Conservation (phyloP, 2,888 invertebrate species). For the Elmis aenea region DNA sequence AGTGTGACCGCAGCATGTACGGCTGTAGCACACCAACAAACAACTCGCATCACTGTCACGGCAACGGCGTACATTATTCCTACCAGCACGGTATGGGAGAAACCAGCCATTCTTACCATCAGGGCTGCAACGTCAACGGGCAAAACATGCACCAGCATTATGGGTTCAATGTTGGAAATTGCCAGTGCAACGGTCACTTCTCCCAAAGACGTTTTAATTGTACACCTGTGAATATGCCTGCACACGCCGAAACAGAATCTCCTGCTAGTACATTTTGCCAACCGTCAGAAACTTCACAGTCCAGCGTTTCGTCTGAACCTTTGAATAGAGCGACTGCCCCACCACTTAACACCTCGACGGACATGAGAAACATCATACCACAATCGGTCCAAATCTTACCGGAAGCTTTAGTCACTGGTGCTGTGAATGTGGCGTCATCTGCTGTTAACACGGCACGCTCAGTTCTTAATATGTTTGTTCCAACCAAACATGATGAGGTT, state of each 20-base stretch:
- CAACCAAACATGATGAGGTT: slow-evolving; percentile 10
- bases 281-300: too few species aligned
- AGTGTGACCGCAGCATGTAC: not conserved
- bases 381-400: slow-evolving; percentile 39
- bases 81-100: not conserved
- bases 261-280: too few species aligned
- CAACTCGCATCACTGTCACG: too few species aligned
- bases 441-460: slow-evolving; percentile 46
- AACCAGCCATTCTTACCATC: not conserved
- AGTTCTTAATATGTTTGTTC: slow-evolving; percentile 45
- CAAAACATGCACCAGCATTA: not conserved
- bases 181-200: slow-evolving; percentile 3
- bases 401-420: slow-evolving; percentile 44
- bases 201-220: too few species aligned
- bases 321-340: too few species aligned
- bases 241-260: not conserved
- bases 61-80: not conserved
- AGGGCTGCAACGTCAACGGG: not conserved
- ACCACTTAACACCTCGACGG: too few species aligned
- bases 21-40: not conserved
- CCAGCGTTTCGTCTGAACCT: too few species aligned
- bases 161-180: slow-evolving; percentile 5
- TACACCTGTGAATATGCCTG: not conserved
- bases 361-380: too few species aligned
- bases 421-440: slow-evolving; percentile 45